These are phyloP conservation scores for Drosophila pseudoobscura DNA, from an alignment of 1,140 invertebrate species.

Conservation along the genomic window DNA sequence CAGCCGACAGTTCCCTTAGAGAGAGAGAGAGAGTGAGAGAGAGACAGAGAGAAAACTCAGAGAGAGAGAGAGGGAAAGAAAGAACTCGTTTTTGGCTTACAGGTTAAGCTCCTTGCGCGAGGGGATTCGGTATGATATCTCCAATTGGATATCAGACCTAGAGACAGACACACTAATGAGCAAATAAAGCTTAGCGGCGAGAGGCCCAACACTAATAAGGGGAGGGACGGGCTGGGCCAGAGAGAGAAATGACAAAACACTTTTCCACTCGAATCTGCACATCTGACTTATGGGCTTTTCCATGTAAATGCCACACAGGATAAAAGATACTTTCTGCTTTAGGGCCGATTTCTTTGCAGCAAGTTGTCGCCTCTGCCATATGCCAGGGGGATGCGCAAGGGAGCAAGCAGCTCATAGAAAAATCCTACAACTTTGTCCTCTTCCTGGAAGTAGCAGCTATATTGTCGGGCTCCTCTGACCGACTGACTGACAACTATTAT, in stretches of 20 bases:
- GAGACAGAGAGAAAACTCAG: too few species aligned
- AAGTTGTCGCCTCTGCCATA: not conserved
- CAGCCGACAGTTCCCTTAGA: conserved; percentile 52
- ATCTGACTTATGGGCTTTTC: conserved; percentile 77
- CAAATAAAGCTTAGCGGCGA: conserved; percentile 74
- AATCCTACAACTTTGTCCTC: conserved; percentile 73
- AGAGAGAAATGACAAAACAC: conserved; percentile 38
- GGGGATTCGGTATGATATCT: conserved; percentile 36
- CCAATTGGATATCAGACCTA: conserved; percentile 19
- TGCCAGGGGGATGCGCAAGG: too few species aligned
- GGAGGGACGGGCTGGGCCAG: conserved; percentile 14
- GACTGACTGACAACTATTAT: conserved; percentile 62
- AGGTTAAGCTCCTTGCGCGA: conserved; percentile 29
- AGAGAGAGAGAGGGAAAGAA: conserved; percentile 1
- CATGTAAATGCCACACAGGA: conserved; percentile 59
- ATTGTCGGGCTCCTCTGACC: conserved; percentile 37
- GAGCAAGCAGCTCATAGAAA: conserved; percentile 24
- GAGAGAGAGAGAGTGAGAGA: too few species aligned
- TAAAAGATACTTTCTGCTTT: not conserved
- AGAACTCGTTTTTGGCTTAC: conserved; percentile 20
- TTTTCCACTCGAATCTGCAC: conserved; percentile 47
- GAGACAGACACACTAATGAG: conserved; percentile 68
- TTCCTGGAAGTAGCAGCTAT: conserved; percentile 40
- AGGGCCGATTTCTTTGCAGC: not conserved
- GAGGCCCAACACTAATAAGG: conserved; percentile 51